Evolutionary conservation across 1,140 invertebrate species (phyloP).

Genomic region (Solen grandis): DNA sequence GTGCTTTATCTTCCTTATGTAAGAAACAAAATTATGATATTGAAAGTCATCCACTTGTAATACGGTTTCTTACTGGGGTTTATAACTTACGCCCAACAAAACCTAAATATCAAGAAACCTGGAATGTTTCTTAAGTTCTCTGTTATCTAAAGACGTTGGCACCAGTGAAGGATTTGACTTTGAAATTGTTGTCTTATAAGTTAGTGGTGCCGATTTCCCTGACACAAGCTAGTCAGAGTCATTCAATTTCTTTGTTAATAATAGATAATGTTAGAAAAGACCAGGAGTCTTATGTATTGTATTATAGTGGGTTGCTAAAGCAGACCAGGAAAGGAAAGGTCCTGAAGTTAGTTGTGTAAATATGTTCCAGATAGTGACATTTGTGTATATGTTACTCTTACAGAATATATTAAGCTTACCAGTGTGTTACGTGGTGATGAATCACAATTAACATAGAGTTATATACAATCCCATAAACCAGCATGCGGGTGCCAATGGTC

Average conservation of each 20-base stretch:
- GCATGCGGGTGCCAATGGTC: too few species aligned
- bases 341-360: too few species aligned
- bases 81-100: slow-evolving; percentile 41
- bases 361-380: too few species aligned
- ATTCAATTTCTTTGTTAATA: slow-evolving; percentile 20
- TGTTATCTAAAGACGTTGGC: slow-evolving; percentile 25
- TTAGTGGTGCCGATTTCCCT: slow-evolving; percentile 37
- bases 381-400: too few species aligned
- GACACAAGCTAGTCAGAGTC: slow-evolving; percentile 13
- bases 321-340: slow-evolving; percentile 12
- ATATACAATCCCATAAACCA: too few species aligned
- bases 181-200: slow-evolving; percentile 43
- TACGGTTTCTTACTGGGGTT: slow-evolving; percentile 47
- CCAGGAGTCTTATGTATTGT: background rate
- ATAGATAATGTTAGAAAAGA: slow-evolving; percentile 20
- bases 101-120: slow-evolving; percentile 42
- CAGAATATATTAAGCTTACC: too few species aligned
- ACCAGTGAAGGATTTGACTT: slow-evolving; percentile 15
- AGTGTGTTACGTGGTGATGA: too few species aligned
- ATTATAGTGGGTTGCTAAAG: slow-evolving; percentile 30
- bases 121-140: slow-evolving; percentile 50
- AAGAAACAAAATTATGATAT: slow-evolving; percentile 8
- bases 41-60: slow-evolving; percentile 37
- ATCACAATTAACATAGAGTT: too few species aligned
- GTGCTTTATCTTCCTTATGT: slow-evolving; percentile 36